Evolutionary conservation across 2,888 invertebrate species (phyloP).

Genomic region (Homarus gammarus): DNA sequence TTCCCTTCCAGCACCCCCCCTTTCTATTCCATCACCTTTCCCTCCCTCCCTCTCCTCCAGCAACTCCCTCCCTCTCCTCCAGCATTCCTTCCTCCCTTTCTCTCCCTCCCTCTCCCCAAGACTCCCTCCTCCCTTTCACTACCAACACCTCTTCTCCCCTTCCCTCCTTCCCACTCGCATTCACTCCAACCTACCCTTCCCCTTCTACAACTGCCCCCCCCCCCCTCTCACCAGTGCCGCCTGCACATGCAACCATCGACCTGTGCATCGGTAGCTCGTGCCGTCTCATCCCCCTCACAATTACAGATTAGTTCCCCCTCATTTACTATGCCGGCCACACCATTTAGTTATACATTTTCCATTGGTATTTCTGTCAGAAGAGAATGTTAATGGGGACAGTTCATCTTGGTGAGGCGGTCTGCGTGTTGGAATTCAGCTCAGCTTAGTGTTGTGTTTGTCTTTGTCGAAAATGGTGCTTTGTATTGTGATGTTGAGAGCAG

Average conservation of each 20-base stretch:
- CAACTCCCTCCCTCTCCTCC: too few species aligned
- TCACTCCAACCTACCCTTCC: background rate
- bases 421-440: background rate
- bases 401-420: background rate
- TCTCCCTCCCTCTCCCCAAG: background rate
- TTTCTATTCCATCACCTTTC: background rate
- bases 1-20: background rate
- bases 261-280: background rate
- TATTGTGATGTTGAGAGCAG: background rate
- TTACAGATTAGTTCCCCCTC: background rate
- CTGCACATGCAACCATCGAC: background rate
- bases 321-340: background rate
- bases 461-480: background rate
- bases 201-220: background rate
- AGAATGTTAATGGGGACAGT: background rate
- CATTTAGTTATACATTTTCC: background rate
- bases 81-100: background rate
- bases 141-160: background rate
- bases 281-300: background rate
- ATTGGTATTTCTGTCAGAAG: background rate
- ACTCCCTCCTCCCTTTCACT: background rate
- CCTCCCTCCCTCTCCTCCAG: background rate
- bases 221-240: background rate
- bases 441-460: background rate
- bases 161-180: too few species aligned